Evolutionary conservation across 2,888 invertebrate genomes (phyloP), one percentile per base, ranked within the genome.

Genomic region (Calephelis perditalis): DNA sequence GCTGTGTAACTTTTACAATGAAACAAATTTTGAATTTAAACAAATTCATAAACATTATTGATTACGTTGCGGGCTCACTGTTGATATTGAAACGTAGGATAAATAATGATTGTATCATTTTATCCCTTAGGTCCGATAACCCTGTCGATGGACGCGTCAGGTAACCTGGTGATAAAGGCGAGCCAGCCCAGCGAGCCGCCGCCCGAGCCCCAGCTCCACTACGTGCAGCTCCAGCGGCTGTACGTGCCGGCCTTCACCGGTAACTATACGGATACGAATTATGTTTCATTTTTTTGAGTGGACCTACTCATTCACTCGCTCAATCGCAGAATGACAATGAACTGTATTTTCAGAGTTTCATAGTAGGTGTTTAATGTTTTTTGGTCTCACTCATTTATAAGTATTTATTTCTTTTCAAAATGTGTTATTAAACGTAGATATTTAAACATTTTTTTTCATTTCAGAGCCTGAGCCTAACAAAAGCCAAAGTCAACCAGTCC

Each of bases 131-230:
- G 86, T 65, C 91, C 91, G 1, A 73, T 91, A 40, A 91, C 91
- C 0, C 70, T 91, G 10, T 89, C 91, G 0, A 71, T 89, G 70
- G 90, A 90, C 70, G 83, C 89, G 49, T 83, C 86, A 0, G 89
- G 90, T 65, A 89, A 91, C 71, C 72, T 91, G 59, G 71, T 91
- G 64, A 80, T 91, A 62, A 90, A 90, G 73, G 79, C 88, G 59
- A 85, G 87, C 62, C 81, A 83, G 57, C 75, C 82, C 5, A 74
- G 73, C 59, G 77, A 79, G 62, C 69, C 68, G 47, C 72, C 75
- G 62, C 58, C 65, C 59, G 56, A 64, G 56, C 12, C 67, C 7
- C 81, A 78, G 61, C 71, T 86, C 58, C 89, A 89, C 61, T 90
- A 86, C 70, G 83, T 91, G n/a, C 86, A 86, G 58, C 67, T 89